Base-by-base conservation (phyloP, 2,797 vertebrate species). In the Alauda arvensis region DNA sequence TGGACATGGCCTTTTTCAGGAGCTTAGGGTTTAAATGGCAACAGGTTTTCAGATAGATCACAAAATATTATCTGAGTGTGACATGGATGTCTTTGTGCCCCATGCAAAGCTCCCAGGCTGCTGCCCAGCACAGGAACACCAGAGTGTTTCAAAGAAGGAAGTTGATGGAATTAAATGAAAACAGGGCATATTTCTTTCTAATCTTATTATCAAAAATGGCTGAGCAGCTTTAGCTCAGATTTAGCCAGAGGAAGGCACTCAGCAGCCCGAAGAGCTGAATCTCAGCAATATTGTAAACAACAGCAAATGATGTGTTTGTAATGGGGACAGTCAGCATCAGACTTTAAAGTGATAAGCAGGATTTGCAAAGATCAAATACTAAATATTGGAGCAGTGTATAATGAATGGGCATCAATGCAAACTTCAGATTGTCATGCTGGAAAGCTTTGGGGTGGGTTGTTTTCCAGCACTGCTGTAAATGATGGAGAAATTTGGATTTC, bases 191-290 rank as follows among this genome's bases (percentile, higher is more conserved):
- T 77, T 91, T 77, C 63, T 69, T 80, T 83, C 77, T 83, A 83
- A 88, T 90, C 57, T 91, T 61, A 63, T 88, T 88, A 63, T 62
- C 43, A 51, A 46, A 86, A 90, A 60, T 21, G 60, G 52, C 74
- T 90, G 89, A 92, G 74, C 48, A 49, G 66, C 49, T 91, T 65
- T 43, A 71, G 90, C 66, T 91, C 82, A 62, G 19, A 88, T 76
- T 52, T 62, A 85, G 85, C 83, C 14, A 2, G 59, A 83, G 77
- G 74, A 90, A 69, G 0, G 3, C 24, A 33, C 37, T 85, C 55
- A 34, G 49, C 40, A 71, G 12, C 40, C 48, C 82, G 60, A 60
- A 77, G 69, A 65, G 70, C 23, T 57, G 71, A 81, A 74, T 71
- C 81, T 92, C 83, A 46, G 71, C 83, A 52, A 55, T 57, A 61